Conservation (phyloP, 2,888 invertebrate genomes). For the Trachelus tabidus region DNA sequence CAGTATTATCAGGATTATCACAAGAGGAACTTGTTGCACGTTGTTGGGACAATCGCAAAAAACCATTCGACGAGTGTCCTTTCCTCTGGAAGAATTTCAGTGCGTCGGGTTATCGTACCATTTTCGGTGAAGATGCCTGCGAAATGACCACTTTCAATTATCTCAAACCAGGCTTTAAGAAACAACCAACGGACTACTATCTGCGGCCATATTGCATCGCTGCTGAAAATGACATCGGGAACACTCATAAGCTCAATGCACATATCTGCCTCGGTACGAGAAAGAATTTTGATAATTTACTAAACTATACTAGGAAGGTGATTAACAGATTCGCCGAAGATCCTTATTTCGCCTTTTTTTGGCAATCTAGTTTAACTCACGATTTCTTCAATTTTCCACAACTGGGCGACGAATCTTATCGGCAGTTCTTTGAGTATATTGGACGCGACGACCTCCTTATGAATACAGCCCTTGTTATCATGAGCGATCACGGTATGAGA, state of each 20-base stretch:
- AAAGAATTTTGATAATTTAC: constrained; percentile 76
- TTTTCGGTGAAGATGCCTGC: constrained; percentile 86
- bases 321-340: constrained; percentile 70
- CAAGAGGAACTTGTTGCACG: constrained; percentile 75
- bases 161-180: constrained; percentile 78
- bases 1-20: constrained; percentile 80
- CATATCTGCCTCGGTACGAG: constrained; percentile 78
- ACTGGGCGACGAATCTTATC: constrained; percentile 77
- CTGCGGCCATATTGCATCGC: constrained; percentile 79
- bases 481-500: constrained; percentile 92
- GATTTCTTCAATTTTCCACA: constrained; percentile 85
- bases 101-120: constrained; percentile 78
- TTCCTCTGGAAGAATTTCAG: constrained; percentile 88
- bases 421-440: constrained; percentile 69
- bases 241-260: constrained; percentile 74
- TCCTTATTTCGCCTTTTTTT: constrained; percentile 84
- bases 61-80: constrained; percentile 81
- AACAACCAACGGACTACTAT: constrained; percentile 89
- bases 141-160: constrained; percentile 85
- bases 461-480: constrained; percentile 76
- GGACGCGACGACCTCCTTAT: constrained; percentile 70
- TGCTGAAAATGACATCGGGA: constrained; percentile 76
- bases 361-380: constrained; percentile 86
- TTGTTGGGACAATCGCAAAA: constrained; percentile 73
- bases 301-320: constrained; percentile 78